Base-by-base conservation (phyloP, 2,113 vertebrate species). In the Indri indri region DNA sequence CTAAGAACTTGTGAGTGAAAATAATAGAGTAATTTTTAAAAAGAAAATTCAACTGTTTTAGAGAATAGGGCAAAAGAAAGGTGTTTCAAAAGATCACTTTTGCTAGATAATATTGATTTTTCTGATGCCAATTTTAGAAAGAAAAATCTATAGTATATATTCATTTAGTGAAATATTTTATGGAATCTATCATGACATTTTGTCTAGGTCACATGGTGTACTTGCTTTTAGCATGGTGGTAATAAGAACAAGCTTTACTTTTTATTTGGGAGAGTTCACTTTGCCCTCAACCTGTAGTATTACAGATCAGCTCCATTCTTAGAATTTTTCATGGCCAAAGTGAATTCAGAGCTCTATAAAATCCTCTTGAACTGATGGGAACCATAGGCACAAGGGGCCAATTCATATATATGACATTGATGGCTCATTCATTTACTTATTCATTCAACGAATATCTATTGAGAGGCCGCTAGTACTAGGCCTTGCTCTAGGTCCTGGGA, bases 51-150 rank as follows among this genome's bases (percentile, higher is more conserved):
- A 88, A 84, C 61, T 74, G 22, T 88, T 91, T 81, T 65, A 90
- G 37, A 95, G 59, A 22, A 84, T 2, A 85, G 32, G 37, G 4
- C 8, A 65, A 89, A 91, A 61, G 54, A 76, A 94, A 87, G 13
- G 1, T 83, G 16, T 47, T 94, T 95, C 40, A 45, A 81, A 93
- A 79, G 32, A 95, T 63, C 45, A 47, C 3, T 74, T 89, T 93
- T 82, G 45, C 77, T 65, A 68, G 84, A 61, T 82, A 89, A 68
- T 68, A 82, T n/a, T 93, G 65, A 71, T 76, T 85, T 91, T 96
- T 96, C 54, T 93, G 5, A 45, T 22, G 37, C 3, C 17, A 50
- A 30, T 37, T 95, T 79, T 12, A 57, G 92, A 86, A 84, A 77
- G 9, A 23, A 13, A 97, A 79, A 63, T 74, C 34, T 83, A 22